These are phyloP conservation scores for Eidolon helvum DNA, from an alignment of 2,113 vertebrate species.

Conservation along the genomic window DNA sequence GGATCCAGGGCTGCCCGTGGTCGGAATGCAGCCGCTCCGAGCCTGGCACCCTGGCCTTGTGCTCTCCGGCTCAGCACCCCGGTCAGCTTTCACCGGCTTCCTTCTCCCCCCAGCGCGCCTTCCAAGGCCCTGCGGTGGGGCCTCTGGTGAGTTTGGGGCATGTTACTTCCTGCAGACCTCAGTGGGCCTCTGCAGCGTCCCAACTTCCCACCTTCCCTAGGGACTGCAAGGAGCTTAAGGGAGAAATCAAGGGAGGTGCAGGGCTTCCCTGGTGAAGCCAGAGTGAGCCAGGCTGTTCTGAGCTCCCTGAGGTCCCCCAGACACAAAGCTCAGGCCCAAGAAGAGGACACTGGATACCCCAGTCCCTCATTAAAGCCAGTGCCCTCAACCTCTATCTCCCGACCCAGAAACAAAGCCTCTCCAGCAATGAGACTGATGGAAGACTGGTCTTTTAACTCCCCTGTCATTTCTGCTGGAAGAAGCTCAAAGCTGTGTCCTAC, in stretches of 20 bases:
- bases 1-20: background rate
- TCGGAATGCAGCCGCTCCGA: background rate
- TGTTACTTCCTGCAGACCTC: background rate
- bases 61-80: background rate
- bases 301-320: background rate
- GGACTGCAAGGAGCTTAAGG: background rate
- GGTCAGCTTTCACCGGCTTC: conserved; percentile 59
- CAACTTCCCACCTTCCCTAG: background rate
- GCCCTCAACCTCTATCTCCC: background rate
- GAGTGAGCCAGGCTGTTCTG: background rate
- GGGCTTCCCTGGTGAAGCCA: conserved; percentile 6
- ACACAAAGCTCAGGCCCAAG: background rate
- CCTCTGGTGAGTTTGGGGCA: background rate
- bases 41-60: background rate
- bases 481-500: background rate
- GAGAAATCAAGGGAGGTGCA: background rate
- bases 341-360: background rate
- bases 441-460: background rate
- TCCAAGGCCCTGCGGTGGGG: background rate
- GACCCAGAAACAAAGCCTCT: background rate
- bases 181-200: background rate
- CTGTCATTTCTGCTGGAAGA: background rate
- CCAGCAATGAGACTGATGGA: background rate
- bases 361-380: background rate
- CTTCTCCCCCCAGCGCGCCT: background rate